Base-by-base conservation (phyloP, 2,113 vertebrate genomes). In the Pedetes capensis region DNA sequence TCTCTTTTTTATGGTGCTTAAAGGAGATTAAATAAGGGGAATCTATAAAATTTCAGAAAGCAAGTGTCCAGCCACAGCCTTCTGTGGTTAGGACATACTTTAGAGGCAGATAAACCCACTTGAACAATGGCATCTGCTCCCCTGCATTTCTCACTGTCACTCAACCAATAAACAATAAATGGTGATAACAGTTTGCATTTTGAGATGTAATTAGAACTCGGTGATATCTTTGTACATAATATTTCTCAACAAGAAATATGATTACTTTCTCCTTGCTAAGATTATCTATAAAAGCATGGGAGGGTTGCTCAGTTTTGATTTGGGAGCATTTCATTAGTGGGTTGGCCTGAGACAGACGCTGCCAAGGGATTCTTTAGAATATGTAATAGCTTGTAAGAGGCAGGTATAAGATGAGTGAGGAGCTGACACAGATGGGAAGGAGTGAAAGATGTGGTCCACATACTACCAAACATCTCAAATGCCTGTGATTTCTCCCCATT, bases 371-470 rank as follows among this genome's bases (percentile, higher is more conserved):
- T 2, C n/a, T 71, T 44, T 57, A 20, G 42, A 83, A 14, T 71
- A 49, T 10, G 1, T 64, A 32, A 42, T 0, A 4, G 23, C 18
- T 5, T 9, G 53, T 59, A n/a, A 37, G 13, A 76, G 29, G 42
- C 3, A 16, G 8, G 7, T 76, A 23, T 12, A 32, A 37, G 34
- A 61, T 32, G 53, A 20, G 17, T 12, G 7, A 49, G 8, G 27
- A 16, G 8, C 6, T 9, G 6, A 49, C 39, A 44, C 34, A 63
- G n/a, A 51, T 0, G 2, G 34, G 18, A 51, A 2, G 14, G 18
- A 6, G 5, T 4, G 3, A 74, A 47, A 72, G 6, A n/a, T 20
- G 23, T 6, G 32, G 8, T 42, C 49, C 55, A 25, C 32, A 37
- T 12, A 18, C 68, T 39, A 47, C 69, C n/a, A 82, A 78, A 49